phyloP scores from a whole-genome alignment of 2,888 invertebrate genomes.

The Blera fallax region DNA sequence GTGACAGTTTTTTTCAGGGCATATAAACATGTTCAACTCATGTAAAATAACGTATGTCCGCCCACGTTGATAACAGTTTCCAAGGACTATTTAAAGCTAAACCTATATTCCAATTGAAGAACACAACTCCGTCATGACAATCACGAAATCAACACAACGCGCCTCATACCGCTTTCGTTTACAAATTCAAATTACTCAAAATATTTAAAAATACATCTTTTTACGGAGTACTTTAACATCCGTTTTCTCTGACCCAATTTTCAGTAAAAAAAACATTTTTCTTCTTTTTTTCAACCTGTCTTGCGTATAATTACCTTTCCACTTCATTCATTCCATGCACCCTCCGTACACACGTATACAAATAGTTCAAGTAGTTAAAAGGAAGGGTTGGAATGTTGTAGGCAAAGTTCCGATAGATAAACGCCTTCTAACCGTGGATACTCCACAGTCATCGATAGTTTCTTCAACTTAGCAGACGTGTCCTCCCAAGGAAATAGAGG shows the following conservation, averaged over 20 bases:
- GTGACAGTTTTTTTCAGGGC: too few relatives aligned
- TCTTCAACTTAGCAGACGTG: constrained; percentile 64
- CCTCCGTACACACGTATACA: background rate
- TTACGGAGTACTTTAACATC: background rate
- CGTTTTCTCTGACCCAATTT: constrained; percentile 60
- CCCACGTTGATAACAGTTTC: background rate
- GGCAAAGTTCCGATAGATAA: constrained; percentile 51
- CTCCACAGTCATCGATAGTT: constrained; percentile 68
- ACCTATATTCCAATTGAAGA: background rate
- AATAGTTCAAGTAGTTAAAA: constrained; percentile 14
- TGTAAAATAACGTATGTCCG: background rate
- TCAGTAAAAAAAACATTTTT: background rate
- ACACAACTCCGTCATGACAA: background rate
- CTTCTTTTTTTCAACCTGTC: constrained; percentile 41
- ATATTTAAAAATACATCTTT: constrained; percentile 9
- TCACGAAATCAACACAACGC: background rate
- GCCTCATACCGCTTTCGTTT: background rate
- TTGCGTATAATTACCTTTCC: constrained; percentile 40
- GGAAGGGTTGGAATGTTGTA: constrained; percentile 16
- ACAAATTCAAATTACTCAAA: constrained; percentile 21
- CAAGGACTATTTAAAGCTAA: background rate
- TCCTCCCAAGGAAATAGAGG: constrained; percentile 11
- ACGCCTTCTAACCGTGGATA: constrained; percentile 51
- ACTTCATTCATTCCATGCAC: constrained; percentile 40
- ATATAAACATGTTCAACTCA: background rate